Conservation (phyloP, 2,113 vertebrate genomes). For the Calidris pugnax region DNA sequence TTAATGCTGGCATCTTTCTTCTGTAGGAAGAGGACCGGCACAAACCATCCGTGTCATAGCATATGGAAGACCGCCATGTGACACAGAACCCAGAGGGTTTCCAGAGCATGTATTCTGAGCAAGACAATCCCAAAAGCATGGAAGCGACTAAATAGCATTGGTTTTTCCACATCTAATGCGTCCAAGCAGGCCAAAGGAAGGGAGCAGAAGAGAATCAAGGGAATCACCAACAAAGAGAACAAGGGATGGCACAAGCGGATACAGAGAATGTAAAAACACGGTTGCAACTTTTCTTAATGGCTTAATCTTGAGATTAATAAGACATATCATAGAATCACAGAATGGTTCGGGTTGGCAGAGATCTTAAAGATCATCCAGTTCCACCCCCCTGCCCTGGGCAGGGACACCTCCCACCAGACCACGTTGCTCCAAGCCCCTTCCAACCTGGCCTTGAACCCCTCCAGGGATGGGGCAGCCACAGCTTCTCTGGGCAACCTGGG, state of each 20-base stretch:
- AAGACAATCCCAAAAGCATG: not conserved
- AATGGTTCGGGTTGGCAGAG: too few relatives aligned
- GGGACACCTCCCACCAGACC: too few relatives aligned
- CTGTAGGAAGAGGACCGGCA: not conserved
- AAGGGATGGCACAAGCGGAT: not conserved
- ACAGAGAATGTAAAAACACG: rapidly evolving
- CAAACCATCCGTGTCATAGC: not conserved
- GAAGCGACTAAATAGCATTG: not conserved
- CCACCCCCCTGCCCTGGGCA: too few relatives aligned
- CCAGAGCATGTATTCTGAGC: slow-evolving; percentile 23
- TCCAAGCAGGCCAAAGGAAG: not conserved
- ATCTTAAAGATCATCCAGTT: too few relatives aligned
- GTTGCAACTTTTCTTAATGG: not conserved
- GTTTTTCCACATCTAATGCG: not conserved
- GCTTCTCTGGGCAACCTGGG: too few relatives aligned
- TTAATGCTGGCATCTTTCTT: slow-evolving; percentile 6
- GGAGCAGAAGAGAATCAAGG: not conserved
- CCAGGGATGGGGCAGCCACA: too few relatives aligned
- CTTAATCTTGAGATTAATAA: not conserved
- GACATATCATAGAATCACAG: not conserved
- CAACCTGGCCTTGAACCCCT: too few relatives aligned
- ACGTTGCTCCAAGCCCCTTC: too few relatives aligned
- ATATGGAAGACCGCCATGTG: not conserved
- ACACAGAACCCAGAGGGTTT: not conserved
- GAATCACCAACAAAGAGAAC: not conserved